These are phyloP conservation scores for Nomada lathburiana DNA, from an alignment of 2,888 invertebrate species.

Conservation along the genomic window DNA sequence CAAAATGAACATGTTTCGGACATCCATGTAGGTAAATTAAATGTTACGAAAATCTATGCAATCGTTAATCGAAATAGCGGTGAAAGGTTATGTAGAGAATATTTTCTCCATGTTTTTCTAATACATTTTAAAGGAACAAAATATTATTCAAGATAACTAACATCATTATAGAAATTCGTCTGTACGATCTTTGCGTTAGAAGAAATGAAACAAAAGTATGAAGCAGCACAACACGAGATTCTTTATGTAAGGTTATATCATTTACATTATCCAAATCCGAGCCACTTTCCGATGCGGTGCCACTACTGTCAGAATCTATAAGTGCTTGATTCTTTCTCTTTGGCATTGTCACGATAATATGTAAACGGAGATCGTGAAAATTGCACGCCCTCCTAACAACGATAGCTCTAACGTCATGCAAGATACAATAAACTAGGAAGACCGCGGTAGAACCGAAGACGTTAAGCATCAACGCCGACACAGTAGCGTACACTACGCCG, in stretches of 20 bases:
- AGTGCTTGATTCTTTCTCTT: slow-evolving; percentile 93
- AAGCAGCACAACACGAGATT: slow-evolving; percentile 26
- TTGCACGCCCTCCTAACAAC: slow-evolving; percentile 59
- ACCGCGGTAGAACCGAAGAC: slow-evolving; percentile 61
- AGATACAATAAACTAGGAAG: slow-evolving; percentile 66
- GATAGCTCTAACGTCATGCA: slow-evolving; percentile 68
- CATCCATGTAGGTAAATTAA: too few species aligned
- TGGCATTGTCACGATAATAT: slow-evolving; percentile 87
- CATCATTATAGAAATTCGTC: slow-evolving; percentile 1
- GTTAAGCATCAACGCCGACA: slow-evolving; percentile 45
- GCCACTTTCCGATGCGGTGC: slow-evolving; percentile 88
- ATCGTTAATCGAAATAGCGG: too few species aligned
- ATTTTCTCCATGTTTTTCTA: slow-evolving; percentile 13
- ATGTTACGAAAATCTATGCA: too few species aligned
- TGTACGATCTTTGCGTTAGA: not conserved
- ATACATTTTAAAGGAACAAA: not conserved
- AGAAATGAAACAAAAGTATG: slow-evolving; percentile 4
- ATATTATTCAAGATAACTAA: not conserved
- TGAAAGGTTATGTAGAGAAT: slow-evolving; percentile 53
- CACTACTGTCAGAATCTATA: slow-evolving; percentile 93
- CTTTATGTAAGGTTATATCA: slow-evolving; percentile 76
- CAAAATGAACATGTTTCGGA: not conserved
- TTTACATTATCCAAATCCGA: slow-evolving; percentile 94
- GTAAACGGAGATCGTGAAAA: slow-evolving; percentile 60
- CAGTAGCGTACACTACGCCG: slow-evolving; percentile 24